Evolutionary conservation across 2,888 invertebrate species (phyloP).

Genomic region (Incurvaria masculella): DNA sequence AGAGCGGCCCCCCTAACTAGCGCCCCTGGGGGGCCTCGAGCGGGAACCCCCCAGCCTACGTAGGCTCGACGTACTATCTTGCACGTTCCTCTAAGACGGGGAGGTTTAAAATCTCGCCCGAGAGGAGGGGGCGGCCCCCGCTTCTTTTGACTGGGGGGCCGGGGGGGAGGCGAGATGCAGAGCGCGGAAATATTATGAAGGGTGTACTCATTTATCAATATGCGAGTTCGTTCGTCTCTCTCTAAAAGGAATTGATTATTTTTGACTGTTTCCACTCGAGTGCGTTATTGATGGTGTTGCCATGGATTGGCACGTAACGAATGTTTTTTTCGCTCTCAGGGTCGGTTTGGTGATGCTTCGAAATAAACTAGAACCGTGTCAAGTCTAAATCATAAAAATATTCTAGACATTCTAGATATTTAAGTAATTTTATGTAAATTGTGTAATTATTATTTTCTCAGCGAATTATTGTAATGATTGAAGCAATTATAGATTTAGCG

Average conservation of each 20-base stretch:
- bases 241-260: conserved; percentile 51
- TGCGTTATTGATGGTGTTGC: too few relatives aligned
- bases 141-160: conserved; percentile 2
- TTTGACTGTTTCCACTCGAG: conserved; percentile 27
- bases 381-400: too few relatives aligned
- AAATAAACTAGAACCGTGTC: too few relatives aligned
- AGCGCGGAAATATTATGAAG: conserved; percentile 51
- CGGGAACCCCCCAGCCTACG: conserved; percentile 9
- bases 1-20: conserved; percentile 3
- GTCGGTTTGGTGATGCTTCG: too few relatives aligned
- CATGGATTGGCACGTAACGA: too few relatives aligned
- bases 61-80: conserved; percentile 52
- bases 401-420: too few relatives aligned
- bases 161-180: conserved; percentile 19
- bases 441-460: too few relatives aligned
- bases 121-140: conserved; percentile 25
- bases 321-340: too few relatives aligned
- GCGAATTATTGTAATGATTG: too few relatives aligned
- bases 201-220: conserved; percentile 56
- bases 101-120: conserved; percentile 18
- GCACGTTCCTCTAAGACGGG: conserved; percentile 33
- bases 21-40: conserved; percentile 24
- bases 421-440: too few relatives aligned
- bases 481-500: too few relatives aligned
- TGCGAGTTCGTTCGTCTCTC: conserved; percentile 54